Evolutionary conservation across 2,113 vertebrate genomes (phyloP).

Genomic region (Oncorhynchus nerka): DNA sequence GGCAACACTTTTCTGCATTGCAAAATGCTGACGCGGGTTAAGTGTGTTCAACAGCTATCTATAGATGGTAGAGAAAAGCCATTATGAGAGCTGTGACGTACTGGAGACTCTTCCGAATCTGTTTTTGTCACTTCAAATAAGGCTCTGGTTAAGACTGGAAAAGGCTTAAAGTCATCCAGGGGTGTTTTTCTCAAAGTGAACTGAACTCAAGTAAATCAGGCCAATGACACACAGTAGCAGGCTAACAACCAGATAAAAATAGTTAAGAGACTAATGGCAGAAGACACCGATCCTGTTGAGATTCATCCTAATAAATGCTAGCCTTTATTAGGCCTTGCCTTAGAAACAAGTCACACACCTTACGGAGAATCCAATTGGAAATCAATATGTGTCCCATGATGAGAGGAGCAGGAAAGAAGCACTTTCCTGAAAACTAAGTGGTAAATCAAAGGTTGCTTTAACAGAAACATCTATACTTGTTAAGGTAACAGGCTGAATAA

Average conservation of each 20-base stretch:
- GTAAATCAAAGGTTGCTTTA: background rate
- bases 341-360: background rate
- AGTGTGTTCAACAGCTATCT: background rate
- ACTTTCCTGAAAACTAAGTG: background rate
- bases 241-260: background rate
- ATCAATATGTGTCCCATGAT: constrained; percentile 3
- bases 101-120: background rate
- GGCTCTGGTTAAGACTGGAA: background rate
- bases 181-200: background rate
- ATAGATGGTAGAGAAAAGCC: background rate
- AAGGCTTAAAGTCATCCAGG: background rate
- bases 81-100: background rate
- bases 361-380: background rate
- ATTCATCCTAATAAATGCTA: constrained; percentile 5
- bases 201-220: background rate
- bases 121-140: constrained; percentile 12
- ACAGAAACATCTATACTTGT: background rate
- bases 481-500: background rate
- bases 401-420: background rate
- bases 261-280: background rate
- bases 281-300: background rate
- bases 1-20: background rate
- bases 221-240: background rate
- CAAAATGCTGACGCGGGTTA: constrained; percentile 6
- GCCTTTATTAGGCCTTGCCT: background rate